Evolutionary conservation across 2,113 vertebrate species (phyloP).

Genomic region (Marcusenius ussheri): DNA sequence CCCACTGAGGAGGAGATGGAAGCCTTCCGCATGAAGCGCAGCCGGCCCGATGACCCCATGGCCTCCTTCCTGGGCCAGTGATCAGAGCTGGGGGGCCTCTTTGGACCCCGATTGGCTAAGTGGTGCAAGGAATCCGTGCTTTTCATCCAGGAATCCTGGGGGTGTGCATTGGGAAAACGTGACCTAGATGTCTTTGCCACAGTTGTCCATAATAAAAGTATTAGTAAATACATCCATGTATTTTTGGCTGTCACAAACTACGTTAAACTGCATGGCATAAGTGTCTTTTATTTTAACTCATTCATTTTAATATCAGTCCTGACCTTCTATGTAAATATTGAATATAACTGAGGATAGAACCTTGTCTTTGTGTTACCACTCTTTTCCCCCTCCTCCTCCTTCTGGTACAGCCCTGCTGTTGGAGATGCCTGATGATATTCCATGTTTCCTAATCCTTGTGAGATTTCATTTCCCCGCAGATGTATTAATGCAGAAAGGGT

Average conservation of each 20-base stretch:
- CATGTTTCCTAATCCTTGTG: neutral
- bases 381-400: neutral
- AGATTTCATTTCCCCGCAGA: neutral
- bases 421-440: neutral
- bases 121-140: neutral
- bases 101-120: neutral
- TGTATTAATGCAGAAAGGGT: neutral
- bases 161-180: neutral
- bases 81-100: neutral
- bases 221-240: neutral
- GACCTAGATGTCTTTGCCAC: neutral
- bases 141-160: neutral
- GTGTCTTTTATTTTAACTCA: too few relatives aligned
- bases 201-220: neutral
- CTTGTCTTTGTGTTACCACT: neutral
- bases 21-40: slow-evolving; percentile 88
- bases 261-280: neutral
- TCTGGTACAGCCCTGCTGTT: neutral
- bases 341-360: neutral
- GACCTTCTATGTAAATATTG: slow-evolving; percentile 13
- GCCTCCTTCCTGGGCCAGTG: slow-evolving; percentile 83
- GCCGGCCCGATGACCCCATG: slow-evolving; percentile 88
- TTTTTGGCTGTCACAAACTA: neutral
- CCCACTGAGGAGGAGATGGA: slow-evolving; percentile 97
- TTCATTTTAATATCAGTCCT: neutral